phyloP scores from a whole-genome alignment of 2,113 vertebrate species.

The Galeopterus variegatus region DNA sequence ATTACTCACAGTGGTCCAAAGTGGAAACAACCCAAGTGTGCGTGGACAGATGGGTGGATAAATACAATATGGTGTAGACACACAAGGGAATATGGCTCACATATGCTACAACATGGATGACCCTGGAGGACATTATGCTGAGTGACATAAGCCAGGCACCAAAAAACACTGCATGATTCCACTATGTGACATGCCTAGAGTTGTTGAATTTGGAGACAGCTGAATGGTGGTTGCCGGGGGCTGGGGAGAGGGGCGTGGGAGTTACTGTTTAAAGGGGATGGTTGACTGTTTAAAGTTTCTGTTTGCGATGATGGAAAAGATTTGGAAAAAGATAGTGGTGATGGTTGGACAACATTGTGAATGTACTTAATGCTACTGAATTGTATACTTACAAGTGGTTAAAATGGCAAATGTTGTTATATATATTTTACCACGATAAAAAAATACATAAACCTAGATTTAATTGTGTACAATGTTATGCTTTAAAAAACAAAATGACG shows the following conservation, averaged over 20 bases:
- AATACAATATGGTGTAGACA: neutral
- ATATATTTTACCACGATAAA: neutral
- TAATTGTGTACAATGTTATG: neutral
- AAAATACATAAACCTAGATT: neutral
- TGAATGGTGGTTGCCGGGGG: neutral
- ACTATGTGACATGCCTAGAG: too few relatives aligned
- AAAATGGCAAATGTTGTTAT: neutral
- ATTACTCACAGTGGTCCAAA: neutral
- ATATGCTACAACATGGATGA: fast-evolving
- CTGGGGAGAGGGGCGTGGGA: too few relatives aligned
- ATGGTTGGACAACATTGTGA: fast-evolving
- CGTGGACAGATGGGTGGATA: neutral
- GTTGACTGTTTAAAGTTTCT: neutral
- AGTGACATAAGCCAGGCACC: neutral
- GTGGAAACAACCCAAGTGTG: neutral
- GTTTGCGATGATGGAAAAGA: neutral
- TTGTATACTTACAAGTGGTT: neutral
- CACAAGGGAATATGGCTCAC: too few relatives aligned
- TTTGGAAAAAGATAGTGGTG: too few relatives aligned
- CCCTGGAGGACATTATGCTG: neutral
- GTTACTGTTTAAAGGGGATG: neutral
- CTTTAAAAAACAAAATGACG: neutral
- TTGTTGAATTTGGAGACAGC: neutral
- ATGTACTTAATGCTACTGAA: too few relatives aligned
- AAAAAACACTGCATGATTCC: fast-evolving